Evolutionary conservation across 2,888 invertebrate species (phyloP), one percentile per base, ranked within the genome.

Genomic region (Limnephilus lunatus): DNA sequence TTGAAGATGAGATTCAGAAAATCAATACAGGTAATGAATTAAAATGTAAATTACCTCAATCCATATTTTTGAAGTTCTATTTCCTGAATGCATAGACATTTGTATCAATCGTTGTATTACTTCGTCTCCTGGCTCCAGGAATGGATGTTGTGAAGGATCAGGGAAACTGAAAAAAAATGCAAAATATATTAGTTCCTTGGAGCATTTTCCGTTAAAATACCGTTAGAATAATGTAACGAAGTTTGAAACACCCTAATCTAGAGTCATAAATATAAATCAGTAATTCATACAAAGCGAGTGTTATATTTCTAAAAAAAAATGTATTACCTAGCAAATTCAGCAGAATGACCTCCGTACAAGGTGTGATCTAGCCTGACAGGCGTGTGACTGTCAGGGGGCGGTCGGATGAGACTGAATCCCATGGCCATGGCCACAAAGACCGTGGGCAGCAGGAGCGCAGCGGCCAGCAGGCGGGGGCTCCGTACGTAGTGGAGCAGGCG

Each of bases 371-470:
- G 95, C 11, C 94, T 95, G 81, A 97, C 94, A 0, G 96, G 94
- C 0, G 96, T 94, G 94, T 97, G 97, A 94, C 96, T 96, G 94
- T 97, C 97, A 11, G 97, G 96, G 3, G 97, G 97, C 32, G 97
- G 96, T 0, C 97, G 96, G 93, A 97, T 96, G 94, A 96, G 96
- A 39, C 97, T 97, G 95, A 97, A 97, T 83, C 96, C 97, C 97
- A 97, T 97, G n/a, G 97, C 97, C 32, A 96, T 95, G 0, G 96
- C 95, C 94, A 97, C 97, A 95, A 97, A 97, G 92, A 97, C 94
- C 0, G 97, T 96, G 0, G 97, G 97, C 92, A 97, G 95, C 11
- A 96, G 94, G 15, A 97, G 94, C 87, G 97, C 96, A 93, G 97
- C 96, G 93, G 97, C 95, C 81, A 97, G 94, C 19, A 97, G 95